These are phyloP conservation scores for Metridium senile DNA, from an alignment of 92 coral and sea anemone genomes.

Conservation along the genomic window DNA sequence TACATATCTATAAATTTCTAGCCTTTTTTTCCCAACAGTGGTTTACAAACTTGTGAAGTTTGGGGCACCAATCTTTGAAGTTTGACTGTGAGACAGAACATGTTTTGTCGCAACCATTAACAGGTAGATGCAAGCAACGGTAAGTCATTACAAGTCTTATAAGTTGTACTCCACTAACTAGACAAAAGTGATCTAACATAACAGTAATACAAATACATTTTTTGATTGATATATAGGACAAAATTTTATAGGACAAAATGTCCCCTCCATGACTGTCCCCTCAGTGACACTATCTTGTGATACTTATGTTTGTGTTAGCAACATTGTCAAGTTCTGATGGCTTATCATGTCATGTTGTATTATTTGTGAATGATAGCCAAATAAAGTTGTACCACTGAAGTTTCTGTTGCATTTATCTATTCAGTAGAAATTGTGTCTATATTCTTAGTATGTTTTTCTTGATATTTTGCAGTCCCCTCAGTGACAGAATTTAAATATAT, in stretches of 20 bases:
- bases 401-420: not conserved
- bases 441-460: not conserved
- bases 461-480: not conserved
- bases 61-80: too few species aligned
- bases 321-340: not conserved
- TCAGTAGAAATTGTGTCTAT: not conserved
- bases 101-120: too few species aligned
- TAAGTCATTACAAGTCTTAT: too few species aligned
- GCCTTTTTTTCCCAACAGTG: too few species aligned
- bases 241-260: not conserved
- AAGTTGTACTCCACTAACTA: too few species aligned
- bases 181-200: not conserved
- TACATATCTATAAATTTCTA: too few species aligned
- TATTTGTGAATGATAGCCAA: not conserved
- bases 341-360: not conserved
- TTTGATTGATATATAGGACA: not conserved
- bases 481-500: not conserved
- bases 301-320: not conserved
- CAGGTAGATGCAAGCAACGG: too few species aligned
- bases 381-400: not conserved
- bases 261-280: conserved; percentile 21
- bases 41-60: too few species aligned
- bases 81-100: too few species aligned
- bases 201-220: too few species aligned
- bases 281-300: conserved; percentile 10